A percentile compares a stretch with the other conserved stretches of the same genome.
phyloP scores from a whole-genome alignment of 2,113 vertebrate species.

The Thomomys bottae region DNA sequence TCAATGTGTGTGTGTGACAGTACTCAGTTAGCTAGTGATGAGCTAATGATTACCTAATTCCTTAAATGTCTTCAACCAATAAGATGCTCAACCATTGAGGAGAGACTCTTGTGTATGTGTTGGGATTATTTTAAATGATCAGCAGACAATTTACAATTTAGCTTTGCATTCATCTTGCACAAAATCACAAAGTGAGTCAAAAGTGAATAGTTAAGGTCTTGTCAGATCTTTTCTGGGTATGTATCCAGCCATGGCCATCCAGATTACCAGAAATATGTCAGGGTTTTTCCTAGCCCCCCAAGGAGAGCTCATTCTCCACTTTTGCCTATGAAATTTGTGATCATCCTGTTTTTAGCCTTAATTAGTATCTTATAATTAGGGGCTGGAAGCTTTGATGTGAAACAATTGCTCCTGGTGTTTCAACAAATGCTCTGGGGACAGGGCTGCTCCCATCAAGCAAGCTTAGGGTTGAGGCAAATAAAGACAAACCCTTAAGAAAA shows the following conservation, averaged over 20 bases:
- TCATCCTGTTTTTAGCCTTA: neutral
- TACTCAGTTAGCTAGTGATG: neutral
- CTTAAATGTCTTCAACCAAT: neutral
- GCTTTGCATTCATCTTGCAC: neutral
- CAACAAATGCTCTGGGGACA: neutral
- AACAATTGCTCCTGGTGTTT: conserved; percentile 33
- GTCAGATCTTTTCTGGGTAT: neutral
- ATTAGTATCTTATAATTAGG: neutral
- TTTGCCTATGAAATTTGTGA: neutral
- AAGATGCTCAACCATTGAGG: neutral
- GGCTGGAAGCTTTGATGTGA: neutral
- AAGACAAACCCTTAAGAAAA: neutral
- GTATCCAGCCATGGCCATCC: neutral
- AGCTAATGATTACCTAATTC: neutral
- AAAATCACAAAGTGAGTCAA: neutral
- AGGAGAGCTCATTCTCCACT: neutral
- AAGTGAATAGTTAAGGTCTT: neutral
- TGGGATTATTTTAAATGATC: neutral
- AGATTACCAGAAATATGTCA: neutral
- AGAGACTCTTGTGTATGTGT: neutral
- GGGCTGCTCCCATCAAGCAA: neutral
- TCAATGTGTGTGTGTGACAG: no score
- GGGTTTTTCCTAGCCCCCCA: neutral
- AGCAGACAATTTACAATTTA: neutral
- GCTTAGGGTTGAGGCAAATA: neutral